Percentiles rank a stretch among this genome's conserved stretches.
Evolutionary conservation across 2,797 vertebrate genomes (phyloP).

Genomic region (Rhinella marina): DNA sequence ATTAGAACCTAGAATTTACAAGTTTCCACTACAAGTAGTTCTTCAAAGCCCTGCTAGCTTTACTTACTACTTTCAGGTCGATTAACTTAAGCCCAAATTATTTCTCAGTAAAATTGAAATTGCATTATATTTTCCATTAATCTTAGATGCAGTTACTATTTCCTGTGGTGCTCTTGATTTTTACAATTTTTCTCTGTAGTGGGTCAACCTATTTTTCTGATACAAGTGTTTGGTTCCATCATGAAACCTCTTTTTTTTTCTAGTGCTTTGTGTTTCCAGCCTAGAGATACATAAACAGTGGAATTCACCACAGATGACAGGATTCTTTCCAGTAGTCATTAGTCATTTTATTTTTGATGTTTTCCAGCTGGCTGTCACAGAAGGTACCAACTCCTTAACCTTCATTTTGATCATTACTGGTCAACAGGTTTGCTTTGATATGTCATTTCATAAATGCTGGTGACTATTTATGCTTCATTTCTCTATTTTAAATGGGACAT

Average conservation of each 20-base stretch:
- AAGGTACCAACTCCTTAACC: slow-evolving; percentile 22
- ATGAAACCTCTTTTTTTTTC: slow-evolving; percentile 28
- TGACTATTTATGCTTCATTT: neutral
- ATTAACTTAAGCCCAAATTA: neutral
- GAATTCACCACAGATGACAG: slow-evolving; percentile 39
- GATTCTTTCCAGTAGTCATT: slow-evolving; percentile 32
- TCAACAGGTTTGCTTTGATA: slow-evolving; percentile 27
- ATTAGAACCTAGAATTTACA: neutral
- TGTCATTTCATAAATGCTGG: slow-evolving; percentile 28
- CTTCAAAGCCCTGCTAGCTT: neutral
- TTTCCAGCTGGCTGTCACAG: slow-evolving; percentile 31
- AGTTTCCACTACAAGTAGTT: neutral
- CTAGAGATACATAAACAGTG: neutral
- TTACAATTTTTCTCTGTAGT: slow-evolving; percentile 14
- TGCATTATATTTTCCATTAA: slow-evolving; percentile 9
- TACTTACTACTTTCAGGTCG: neutral
- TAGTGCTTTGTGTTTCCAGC: neutral
- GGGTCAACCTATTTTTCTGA: slow-evolving; percentile 28
- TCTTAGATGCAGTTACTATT: slow-evolving; percentile 11
- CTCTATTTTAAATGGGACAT: neutral
- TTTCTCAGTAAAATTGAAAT: slow-evolving; percentile 19
- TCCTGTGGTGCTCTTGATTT: slow-evolving; percentile 37
- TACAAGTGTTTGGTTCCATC: slow-evolving; percentile 5
- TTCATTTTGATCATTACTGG: slow-evolving; percentile 15
- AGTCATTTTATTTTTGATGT: slow-evolving; percentile 36